These are phyloP conservation scores for Rotaria magnacalcarata DNA, from an alignment of 2,888 invertebrate species.

Conservation along the genomic window DNA sequence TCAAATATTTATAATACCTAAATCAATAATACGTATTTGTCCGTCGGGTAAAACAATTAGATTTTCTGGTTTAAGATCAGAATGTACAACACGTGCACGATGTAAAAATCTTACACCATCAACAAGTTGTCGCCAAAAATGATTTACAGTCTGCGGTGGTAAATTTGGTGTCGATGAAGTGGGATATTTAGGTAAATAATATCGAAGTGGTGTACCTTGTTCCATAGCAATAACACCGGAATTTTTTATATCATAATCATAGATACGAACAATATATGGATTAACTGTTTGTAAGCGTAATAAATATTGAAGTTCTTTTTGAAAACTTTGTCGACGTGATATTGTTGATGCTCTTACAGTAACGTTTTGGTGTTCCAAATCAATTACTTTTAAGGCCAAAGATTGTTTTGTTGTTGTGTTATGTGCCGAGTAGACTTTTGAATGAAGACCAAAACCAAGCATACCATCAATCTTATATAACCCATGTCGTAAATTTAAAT, in stretches of 20 bases:
- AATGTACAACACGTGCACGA: constrained; percentile 17
- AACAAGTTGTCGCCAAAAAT: neutral
- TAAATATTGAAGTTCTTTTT: constrained; percentile 4
- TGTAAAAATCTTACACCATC: constrained; percentile 3
- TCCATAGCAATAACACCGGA: constrained; percentile 27
- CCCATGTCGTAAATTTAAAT: neutral
- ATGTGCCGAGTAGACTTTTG: neutral
- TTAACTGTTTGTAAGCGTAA: constrained; percentile 1
- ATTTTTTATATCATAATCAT: neutral
- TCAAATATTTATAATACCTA: neutral
- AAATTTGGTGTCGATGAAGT: neutral
- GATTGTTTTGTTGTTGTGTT: neutral
- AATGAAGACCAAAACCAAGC: constrained; percentile 22
- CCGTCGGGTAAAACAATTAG: constrained; percentile 7
- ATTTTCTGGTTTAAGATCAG: constrained; percentile 28
- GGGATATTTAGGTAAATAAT: neutral
- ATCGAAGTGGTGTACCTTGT: neutral
- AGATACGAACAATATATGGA: constrained; percentile 25
- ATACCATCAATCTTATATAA: neutral
- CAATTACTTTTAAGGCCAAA: neutral
- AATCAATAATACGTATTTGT: constrained; percentile 10
- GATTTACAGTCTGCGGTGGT: neutral
- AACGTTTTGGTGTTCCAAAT: neutral
- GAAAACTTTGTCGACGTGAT: constrained; percentile 33
- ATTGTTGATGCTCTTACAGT: neutral